phyloP scores from a whole-genome alignment of 2,888 invertebrate species.

The Microchrysa polita region DNA sequence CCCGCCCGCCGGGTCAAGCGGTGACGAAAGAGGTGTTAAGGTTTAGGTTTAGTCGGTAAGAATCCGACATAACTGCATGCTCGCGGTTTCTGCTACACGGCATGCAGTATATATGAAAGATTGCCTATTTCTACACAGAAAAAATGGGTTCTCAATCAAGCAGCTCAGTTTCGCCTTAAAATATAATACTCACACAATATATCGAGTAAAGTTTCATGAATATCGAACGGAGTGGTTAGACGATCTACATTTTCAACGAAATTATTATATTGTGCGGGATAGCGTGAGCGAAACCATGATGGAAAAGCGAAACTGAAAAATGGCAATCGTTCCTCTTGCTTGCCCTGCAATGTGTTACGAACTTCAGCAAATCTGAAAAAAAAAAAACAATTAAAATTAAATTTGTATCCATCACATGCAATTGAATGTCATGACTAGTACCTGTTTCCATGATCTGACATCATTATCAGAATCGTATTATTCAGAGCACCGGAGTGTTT shows the following conservation, averaged over 20 bases:
- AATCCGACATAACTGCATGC: too few relatives aligned
- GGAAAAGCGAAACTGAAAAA: conserved; percentile 86
- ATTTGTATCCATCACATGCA: neutral
- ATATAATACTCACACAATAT: conserved; percentile 63
- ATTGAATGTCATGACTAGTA: conserved; percentile 57
- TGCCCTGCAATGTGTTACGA: conserved; percentile 88
- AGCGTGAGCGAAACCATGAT: conserved; percentile 70
- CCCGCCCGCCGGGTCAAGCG: too few relatives aligned
- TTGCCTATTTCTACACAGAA: too few relatives aligned
- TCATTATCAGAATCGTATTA: conserved; percentile 83
- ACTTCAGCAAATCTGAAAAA: conserved; percentile 77
- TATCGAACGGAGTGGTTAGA: conserved; percentile 88
- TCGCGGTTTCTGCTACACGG: too few relatives aligned
- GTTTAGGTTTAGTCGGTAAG: too few relatives aligned
- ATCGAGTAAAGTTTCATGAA: conserved; percentile 81
- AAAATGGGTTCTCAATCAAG: neutral
- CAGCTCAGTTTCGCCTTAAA: too few relatives aligned
- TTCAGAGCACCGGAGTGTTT: conserved; percentile 72
- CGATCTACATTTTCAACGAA: conserved; percentile 73
- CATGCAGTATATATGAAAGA: too few relatives aligned
- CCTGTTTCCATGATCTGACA: conserved; percentile 95
- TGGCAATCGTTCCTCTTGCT: conserved; percentile 90
- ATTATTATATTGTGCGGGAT: conserved; percentile 71
- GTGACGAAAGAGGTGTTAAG: too few relatives aligned
- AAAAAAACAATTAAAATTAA: neutral